Conservation (phyloP, 1,140 invertebrate genomes). For the Oscheius sp. region DNA sequence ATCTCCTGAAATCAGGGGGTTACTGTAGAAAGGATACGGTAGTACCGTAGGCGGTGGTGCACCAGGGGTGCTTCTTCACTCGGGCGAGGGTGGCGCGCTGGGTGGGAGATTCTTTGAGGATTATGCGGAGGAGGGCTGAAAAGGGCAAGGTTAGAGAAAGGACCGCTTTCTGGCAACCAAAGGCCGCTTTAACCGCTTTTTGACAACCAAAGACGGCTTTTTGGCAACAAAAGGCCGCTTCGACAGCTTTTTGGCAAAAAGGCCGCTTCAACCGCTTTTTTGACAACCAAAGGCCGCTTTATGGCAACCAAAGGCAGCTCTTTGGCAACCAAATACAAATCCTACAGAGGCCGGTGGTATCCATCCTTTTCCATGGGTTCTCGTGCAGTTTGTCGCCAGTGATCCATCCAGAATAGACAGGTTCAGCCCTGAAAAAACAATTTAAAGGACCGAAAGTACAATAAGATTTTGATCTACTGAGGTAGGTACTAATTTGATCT, state of each 20-base stretch:
- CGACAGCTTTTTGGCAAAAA: neutral
- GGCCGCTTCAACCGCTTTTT: neutral
- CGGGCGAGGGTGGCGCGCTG: constrained; percentile 14
- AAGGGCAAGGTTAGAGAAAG: neutral
- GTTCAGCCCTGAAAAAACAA: too few relatives aligned
- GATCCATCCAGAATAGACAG: too few relatives aligned
- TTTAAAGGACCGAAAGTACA: too few relatives aligned
- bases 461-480: neutral
- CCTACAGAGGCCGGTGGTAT: constrained; percentile 13
- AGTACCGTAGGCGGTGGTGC: neutral
- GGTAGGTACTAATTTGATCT: neutral
- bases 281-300: too few relatives aligned
- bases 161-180: neutral
- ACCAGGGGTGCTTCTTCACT: constrained; percentile 27
- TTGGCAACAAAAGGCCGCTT: too few relatives aligned
- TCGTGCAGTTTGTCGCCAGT: constrained; percentile 5
- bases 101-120: constrained; percentile 4
- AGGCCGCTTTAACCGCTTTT: neutral
- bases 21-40: neutral
- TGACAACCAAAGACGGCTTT: too few relatives aligned
- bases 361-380: constrained; percentile 27
- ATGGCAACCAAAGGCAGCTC: too few relatives aligned
- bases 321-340: neutral
- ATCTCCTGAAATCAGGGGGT: neutral
- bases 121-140: constrained; percentile 19